These are phyloP conservation scores for Trichogramma dendrolimi DNA, from an alignment of 2,888 invertebrate species.

Conservation along the genomic window DNA sequence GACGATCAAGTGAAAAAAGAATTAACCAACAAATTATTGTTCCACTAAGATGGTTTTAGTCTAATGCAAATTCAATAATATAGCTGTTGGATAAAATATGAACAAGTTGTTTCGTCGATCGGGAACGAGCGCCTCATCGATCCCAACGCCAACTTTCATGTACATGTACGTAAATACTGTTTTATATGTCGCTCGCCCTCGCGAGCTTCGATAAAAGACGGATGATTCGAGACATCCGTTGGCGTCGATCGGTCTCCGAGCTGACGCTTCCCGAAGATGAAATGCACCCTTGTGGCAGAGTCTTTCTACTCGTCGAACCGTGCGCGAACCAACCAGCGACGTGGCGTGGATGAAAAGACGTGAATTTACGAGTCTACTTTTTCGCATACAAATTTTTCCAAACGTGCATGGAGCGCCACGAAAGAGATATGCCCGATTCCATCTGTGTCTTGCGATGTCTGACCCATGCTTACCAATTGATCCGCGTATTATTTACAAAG, in stretches of 20 bases:
- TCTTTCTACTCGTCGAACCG: slow-evolving; percentile 22
- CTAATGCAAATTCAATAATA: no score
- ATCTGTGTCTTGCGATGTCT: no score
- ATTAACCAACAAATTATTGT: no score
- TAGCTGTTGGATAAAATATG: no score
- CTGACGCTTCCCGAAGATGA: slow-evolving; percentile 50
- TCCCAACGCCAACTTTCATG: slow-evolving; percentile 2
- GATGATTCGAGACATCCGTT: slow-evolving; percentile 43
- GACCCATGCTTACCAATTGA: no score
- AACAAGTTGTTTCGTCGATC: background rate
- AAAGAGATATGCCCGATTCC: no score
- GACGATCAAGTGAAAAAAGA: no score
- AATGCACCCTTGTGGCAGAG: slow-evolving; percentile 48
- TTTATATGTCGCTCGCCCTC: background rate
- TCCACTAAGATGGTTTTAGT: no score
- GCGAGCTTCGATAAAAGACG: slow-evolving; percentile 47
- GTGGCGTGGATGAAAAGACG: slow-evolving; percentile 33
- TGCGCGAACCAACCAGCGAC: slow-evolving; percentile 23
- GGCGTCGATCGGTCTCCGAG: slow-evolving; percentile 49
- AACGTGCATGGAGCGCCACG: slow-evolving; percentile 18
- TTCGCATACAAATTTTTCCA: slow-evolving; percentile 41
- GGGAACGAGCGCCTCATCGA: slow-evolving; percentile 17
- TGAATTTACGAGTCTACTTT: slow-evolving; percentile 44
- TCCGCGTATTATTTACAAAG: no score
- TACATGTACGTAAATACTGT: background rate